Base-by-base conservation (phyloP, 2,113 vertebrate genomes). In the Himantopus leucocephalus region DNA sequence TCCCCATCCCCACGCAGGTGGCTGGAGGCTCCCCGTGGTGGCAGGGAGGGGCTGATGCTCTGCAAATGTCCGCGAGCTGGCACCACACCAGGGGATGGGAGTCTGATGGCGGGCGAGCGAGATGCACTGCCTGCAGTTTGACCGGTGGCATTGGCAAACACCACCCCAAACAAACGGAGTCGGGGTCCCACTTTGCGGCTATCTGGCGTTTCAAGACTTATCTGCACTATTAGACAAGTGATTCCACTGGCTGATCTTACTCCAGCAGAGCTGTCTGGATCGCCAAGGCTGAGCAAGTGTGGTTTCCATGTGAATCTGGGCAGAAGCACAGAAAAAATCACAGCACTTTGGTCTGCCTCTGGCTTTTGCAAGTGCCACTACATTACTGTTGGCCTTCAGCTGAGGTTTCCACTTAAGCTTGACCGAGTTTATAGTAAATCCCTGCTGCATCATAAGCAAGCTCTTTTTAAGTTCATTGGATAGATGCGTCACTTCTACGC, bases 81-180 rank as follows among this genome's bases (percentile, higher is more conserved):
- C 48, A 64, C 17, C 35, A 32, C 52, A 39, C 9, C 52, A 50
- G 43, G 21, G 29, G 43, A 14, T 5, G 8, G 37, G 48, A 66
- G 53, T 9, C n/a, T 43, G 68, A 79, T 8, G 58, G 68, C 26
- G 30, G 35, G 27, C 0, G 0, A 37, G 39, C 1, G 50, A 73
- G 21, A 8, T 52, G 78, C 14, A 18, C 64, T 60, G 43, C 35
- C 27, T 23, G 62, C 0, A 0, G 73, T 29, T n/a, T 26, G 63
- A 43, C 63, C 3, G 35, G 66, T 3, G 39, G 45, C 37, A 29
- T 1, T 53, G 90, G 78, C 71, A 81, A 53, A 21, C 29, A 24
- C 6, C 75, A 70, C 21, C 63, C 47, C 37, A 70, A 21, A 63
- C 48, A 84, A 60, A 62, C 17, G 1, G 63, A 37, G 23, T 0